phyloP scores from a whole-genome alignment of 2,888 invertebrate species.

The Salticus scenicus region DNA sequence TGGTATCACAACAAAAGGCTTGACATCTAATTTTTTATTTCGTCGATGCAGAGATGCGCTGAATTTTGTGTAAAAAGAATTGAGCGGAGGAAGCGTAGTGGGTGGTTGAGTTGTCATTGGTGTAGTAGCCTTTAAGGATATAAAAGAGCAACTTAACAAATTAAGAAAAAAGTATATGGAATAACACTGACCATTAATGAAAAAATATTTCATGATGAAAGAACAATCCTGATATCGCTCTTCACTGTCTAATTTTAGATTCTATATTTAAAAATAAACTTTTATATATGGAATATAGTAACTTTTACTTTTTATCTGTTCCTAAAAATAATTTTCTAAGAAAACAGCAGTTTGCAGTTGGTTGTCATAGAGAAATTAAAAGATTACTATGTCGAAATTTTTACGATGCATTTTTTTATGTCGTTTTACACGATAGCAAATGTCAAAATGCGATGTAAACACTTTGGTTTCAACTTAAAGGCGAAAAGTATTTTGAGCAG shows the following conservation, averaged over 20 bases:
- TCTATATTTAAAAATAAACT: background rate
- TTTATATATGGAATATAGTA: background rate
- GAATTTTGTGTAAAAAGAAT: constrained; percentile 40
- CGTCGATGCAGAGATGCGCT: constrained; percentile 53
- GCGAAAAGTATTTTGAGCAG: too few species aligned
- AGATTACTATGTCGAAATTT: too few species aligned
- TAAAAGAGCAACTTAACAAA: background rate
- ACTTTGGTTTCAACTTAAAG: too few species aligned
- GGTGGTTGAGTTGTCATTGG: constrained; percentile 63
- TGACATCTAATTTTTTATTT: constrained; percentile 61
- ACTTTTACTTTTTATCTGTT: background rate
- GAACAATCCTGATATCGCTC: too few species aligned
- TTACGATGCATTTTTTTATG: too few species aligned
- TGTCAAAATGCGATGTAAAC: too few species aligned
- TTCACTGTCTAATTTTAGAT: background rate
- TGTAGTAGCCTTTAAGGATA: constrained; percentile 39
- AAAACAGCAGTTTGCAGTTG: too few species aligned
- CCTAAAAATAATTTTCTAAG: too few species aligned
- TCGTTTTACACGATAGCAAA: too few species aligned
- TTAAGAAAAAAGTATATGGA: background rate
- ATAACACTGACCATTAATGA: too few species aligned
- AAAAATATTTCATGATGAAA: too few species aligned
- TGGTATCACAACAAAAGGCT: constrained; percentile 40
- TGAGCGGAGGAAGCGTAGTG: constrained; percentile 45
- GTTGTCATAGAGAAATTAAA: too few species aligned